Percentiles rank a stretch among this genome's conserved stretches.
Evolutionary conservation across 2,888 invertebrate genomes (phyloP).

Genomic region (Eumacrocentrus americanus): DNA sequence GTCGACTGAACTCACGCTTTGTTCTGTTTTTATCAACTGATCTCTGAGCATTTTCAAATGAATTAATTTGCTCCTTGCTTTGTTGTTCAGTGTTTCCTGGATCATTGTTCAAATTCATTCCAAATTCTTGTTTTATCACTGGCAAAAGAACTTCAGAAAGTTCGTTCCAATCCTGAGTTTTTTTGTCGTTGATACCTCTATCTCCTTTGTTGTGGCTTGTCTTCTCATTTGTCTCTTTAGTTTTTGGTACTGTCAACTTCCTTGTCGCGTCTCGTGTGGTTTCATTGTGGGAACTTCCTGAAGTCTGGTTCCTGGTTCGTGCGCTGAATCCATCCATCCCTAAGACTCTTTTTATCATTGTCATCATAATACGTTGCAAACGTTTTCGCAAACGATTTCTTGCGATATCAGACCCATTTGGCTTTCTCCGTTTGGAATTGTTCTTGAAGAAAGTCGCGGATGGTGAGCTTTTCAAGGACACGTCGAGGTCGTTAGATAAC

Average conservation of each 20-base stretch:
- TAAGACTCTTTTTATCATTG: conserved; percentile 23
- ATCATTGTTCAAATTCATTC: no score
- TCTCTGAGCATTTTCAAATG: conserved; percentile 1
- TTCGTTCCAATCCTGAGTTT: no score
- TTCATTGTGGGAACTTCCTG: neutral
- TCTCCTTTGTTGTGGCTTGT: no score
- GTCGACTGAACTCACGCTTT: conserved; percentile 17
- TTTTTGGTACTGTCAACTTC: neutral
- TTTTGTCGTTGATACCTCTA: no score
- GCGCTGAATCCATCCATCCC: neutral
- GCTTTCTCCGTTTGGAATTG: neutral
- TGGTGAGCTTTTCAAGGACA: conserved; percentile 1
- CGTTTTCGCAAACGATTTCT: conserved; percentile 12
- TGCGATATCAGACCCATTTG: neutral
- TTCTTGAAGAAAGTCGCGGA: conserved; percentile 7
- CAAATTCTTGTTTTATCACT: no score
- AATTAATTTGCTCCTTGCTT: conserved; percentile 9
- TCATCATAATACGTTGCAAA: conserved; percentile 24
- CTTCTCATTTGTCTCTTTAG: no score
- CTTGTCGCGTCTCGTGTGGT: neutral
- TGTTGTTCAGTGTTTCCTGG: no score
- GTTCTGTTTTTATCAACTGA: neutral
- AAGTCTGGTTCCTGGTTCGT: neutral
- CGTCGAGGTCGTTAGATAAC: neutral
- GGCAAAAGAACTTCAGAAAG: no score